A percentile compares a stretch with the other conserved stretches of the same genome.
Evolutionary conservation across 2,888 invertebrate species (phyloP).

Genomic region (Congeria kusceri): DNA sequence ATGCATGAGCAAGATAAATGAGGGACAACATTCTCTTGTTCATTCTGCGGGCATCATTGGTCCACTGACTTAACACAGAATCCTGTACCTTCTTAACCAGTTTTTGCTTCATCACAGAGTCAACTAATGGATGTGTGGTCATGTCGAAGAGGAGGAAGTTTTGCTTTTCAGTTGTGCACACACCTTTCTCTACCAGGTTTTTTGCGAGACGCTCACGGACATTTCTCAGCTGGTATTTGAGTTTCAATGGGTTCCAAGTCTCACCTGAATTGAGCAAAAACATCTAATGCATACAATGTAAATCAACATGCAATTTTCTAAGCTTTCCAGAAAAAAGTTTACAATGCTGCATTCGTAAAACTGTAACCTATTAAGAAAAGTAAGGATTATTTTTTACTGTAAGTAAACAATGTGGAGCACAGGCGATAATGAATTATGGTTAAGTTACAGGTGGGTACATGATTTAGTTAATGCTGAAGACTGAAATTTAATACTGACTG

Average conservation of each 20-base stretch:
- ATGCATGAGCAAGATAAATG: conserved; percentile 97
- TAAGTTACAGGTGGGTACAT: too few relatives aligned
- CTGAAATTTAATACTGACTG: too few relatives aligned
- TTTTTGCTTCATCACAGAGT: conserved; percentile 97
- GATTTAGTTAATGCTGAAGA: too few relatives aligned
- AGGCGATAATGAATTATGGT: too few relatives aligned
- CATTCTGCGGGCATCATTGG: conserved; percentile 98
- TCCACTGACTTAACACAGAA: conserved; percentile 97
- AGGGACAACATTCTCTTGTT: conserved; percentile 97
- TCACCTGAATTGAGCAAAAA: conserved; percentile 89
- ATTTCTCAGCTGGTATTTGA: conserved; percentile 99
- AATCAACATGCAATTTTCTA: too few relatives aligned
- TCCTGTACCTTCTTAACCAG: conserved; percentile 98
- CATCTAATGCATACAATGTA: background rate
- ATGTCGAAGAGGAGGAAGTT: conserved; percentile 99
- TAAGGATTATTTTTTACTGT: too few relatives aligned
- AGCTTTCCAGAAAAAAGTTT: too few relatives aligned
- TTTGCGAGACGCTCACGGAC: conserved; percentile 99
- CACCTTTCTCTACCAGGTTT: conserved; percentile 99
- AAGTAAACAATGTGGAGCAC: too few relatives aligned
- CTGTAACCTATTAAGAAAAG: too few relatives aligned
- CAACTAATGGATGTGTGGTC: conserved; percentile 99
- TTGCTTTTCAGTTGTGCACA: conserved; percentile 99
- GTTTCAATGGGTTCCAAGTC: conserved; percentile 99
- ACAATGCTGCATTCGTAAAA: too few relatives aligned